Evolutionary conservation across 2,888 invertebrate species (phyloP), one percentile per base, ranked within the genome.

Genomic region (Caenorhabditis afra): DNA sequence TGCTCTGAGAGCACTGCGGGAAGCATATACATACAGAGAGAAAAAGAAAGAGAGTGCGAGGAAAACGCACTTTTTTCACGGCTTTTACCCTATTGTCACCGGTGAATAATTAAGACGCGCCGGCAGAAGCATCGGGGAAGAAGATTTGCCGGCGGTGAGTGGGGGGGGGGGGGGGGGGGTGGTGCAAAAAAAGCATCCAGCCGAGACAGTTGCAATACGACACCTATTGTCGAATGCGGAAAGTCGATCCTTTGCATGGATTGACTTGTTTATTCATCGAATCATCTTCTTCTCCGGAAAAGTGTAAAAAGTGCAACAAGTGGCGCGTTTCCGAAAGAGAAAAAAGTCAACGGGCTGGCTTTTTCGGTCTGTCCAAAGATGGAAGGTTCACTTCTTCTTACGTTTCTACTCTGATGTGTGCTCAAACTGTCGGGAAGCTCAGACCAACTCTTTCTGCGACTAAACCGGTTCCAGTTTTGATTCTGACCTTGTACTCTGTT

Each of bases 81-180:
- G 73, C 64, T 73, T 73, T 73, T 58, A 50, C 73, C 58, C 47
- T 57, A 73, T 73, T 73, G 73, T 73, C 64, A 64, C 53, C 47
- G 62, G 29, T 29, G 55, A 64, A 73, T 73, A 73, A 64, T 73
- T 73, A 64, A 73, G 64, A 45, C 14, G 64, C 41, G 45, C 70
- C 61, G 59, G 59, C 53, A 22, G 37, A 50, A 29, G 29, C 29
- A 29, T 29, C 44, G 65, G 37, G 44, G 45, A 55, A 55, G 44
- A 45, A 55, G 55, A 66, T 53, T 44, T 55, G 55, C 35, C 64
- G 44, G 44, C 29, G n/a, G n/a, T n/a, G n/a, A n/a, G n/a, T n/a
- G n/a, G n/a, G n/a, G n/a, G n/a, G n/a, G n/a, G n/a, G n/a, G n/a
- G n/a, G n/a, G n/a, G n/a, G n/a, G n/a, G n/a, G n/a, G n/a, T n/a